phyloP scores from a whole-genome alignment of 2,888 invertebrate genomes.

The Lamproptera curius region DNA sequence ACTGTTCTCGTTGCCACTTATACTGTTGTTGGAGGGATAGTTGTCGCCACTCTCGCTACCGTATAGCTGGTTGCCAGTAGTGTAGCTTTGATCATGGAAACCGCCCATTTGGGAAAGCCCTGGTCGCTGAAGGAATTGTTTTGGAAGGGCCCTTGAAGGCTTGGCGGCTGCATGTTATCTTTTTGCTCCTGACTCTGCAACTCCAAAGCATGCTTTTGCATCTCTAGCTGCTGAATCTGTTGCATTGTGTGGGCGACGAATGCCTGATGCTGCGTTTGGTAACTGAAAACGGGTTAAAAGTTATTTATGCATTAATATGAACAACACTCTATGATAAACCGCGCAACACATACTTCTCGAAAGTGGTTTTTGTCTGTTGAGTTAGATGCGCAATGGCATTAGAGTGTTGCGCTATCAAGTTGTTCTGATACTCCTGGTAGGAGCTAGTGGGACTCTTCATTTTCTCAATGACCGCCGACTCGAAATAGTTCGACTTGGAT shows the following conservation, averaged over 20 bases:
- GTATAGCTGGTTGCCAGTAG: constrained; percentile 49
- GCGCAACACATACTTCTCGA: constrained; percentile 80
- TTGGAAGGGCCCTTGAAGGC: constrained; percentile 50
- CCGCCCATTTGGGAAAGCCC: constrained; percentile 48
- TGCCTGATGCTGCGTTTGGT: constrained; percentile 96
- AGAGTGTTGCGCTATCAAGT: constrained; percentile 88
- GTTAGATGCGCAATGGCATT: constrained; percentile 87
- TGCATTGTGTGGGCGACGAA: constrained; percentile 94
- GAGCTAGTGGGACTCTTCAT: constrained; percentile 92
- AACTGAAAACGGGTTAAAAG: constrained; percentile 65
- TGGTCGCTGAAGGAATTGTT: constrained; percentile 58
- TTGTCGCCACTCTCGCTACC: constrained; percentile 67
- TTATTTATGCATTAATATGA: constrained; percentile 3
- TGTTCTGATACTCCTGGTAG: constrained; percentile 93
- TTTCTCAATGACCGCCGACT: constrained; percentile 88
- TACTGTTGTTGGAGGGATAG: constrained; percentile 63
- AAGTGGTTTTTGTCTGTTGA: constrained; percentile 88
- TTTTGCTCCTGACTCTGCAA: constrained; percentile 60
- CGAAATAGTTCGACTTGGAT: constrained; percentile 94
- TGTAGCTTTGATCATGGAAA: constrained; percentile 52
- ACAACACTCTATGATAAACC: constrained; percentile 20
- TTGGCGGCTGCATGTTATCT: constrained; percentile 47
- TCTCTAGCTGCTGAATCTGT: constrained; percentile 90
- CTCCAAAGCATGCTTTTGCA: constrained; percentile 85
- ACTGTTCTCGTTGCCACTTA: constrained; percentile 72